A percentile compares a stretch with the other conserved stretches of the same genome.
Evolutionary conservation across 2,888 invertebrate species (phyloP).

Genomic region (Boloria euphrosyne): DNA sequence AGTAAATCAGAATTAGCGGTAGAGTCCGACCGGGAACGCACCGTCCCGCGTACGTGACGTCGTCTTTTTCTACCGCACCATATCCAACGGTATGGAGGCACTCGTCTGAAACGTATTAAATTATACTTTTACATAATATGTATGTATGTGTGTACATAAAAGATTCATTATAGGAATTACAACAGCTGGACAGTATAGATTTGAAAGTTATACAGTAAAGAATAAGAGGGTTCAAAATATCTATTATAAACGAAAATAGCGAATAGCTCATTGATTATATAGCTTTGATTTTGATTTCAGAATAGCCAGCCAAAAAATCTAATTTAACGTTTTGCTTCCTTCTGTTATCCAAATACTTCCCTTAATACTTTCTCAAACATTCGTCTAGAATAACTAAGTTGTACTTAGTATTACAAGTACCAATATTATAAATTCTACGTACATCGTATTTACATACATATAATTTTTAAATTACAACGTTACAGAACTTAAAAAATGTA

Average conservation of each 20-base stretch:
- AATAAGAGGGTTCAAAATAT: no score
- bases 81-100: constrained; percentile 87
- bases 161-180: no score
- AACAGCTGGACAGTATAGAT: no score
- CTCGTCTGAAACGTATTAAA: constrained; percentile 68
- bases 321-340: background rate
- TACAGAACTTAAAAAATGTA: no score
- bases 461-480: no score
- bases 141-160: background rate
- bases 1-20: constrained; percentile 80
- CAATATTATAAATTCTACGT: no score
- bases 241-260: no score
- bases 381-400: constrained; percentile 9
- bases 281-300: background rate
- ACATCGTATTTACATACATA: background rate
- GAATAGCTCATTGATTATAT: no score
- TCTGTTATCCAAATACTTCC: constrained; percentile 1
- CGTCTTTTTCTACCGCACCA: constrained; percentile 68
- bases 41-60: constrained; percentile 63
- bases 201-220: no score
- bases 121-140: no score
- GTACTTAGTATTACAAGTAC: background rate
- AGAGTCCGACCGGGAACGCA: constrained; percentile 74
- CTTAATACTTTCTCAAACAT: constrained; percentile 5
- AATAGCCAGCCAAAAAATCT: background rate